Evolutionary conservation across 1,140 invertebrate genomes (phyloP), one percentile per base, ranked within the genome.

Genomic region (Platyscapa corneri): DNA sequence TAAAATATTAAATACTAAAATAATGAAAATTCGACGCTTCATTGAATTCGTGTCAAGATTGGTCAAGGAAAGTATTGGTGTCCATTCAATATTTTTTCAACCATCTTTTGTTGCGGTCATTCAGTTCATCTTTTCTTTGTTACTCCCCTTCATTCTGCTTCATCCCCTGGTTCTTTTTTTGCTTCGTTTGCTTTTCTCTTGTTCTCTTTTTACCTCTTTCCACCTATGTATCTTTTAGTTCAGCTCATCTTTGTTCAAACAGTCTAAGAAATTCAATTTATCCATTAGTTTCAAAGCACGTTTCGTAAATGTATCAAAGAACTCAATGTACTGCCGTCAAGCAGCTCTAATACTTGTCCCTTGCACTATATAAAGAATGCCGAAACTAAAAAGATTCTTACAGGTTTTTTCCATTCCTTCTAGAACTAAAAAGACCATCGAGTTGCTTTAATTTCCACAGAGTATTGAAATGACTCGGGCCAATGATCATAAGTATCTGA

Each of bases 291-390:
- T 76, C 49, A 16, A 83, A 83, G 53, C 70, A 83, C 53, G 39
- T 83, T 76, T 76, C 53, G 49, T 76, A 76, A 34, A 37, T 64
- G 70, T 83, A 83, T 83, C 81, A 83, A 83, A 64, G 72, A 83
- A 34, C 32, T 53, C 70, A 75, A 60, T 42, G 34, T 32, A 18
- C 70, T 23, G 39, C n/a, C n/a, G 72, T 37, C 32, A 46, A 77
- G 18, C 32, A 16, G n/a, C 67, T 70, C 32, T 70, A 70, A 70
- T 37, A 70, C 42, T 46, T 34, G 18, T 46, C 46, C 42, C 37
- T 53, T 49, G 75, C 10, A 1, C 42, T 77, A 18, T 77, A 42
- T 20, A 20, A 30, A 34, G 56, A 65, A 81, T 81, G 23, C 42
- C 30, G 42, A 81, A 42, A 72, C 42, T 37, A 42, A 56, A 23